Conservation (phyloP, 2,888 invertebrate genomes). For the Cephus runcator region DNA sequence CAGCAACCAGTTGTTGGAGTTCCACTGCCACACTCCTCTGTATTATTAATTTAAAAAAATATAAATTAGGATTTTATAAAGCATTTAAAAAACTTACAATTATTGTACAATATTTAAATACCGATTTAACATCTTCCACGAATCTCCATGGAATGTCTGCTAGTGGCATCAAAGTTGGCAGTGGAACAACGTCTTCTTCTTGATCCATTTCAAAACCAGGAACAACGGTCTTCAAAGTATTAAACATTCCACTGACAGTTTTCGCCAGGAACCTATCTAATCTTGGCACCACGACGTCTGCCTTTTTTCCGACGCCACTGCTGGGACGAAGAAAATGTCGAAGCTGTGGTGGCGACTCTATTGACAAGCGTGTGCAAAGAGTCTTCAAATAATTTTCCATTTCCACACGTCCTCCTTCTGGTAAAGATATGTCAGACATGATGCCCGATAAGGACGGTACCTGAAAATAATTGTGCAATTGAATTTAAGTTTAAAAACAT, state of each 20-base stretch:
- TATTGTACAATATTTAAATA: conserved; percentile 44
- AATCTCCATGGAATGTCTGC: conserved; percentile 66
- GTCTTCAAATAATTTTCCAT: conserved; percentile 55
- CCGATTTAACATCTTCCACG: conserved; percentile 61
- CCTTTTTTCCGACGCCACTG: conserved; percentile 54
- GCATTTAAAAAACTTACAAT: neutral
- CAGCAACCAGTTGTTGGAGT: conserved; percentile 50
- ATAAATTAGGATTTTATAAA: too few species aligned
- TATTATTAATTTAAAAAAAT: neutral
- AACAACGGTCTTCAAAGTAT: conserved; percentile 78
- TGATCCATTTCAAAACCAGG: conserved; percentile 68
- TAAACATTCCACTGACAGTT: conserved; percentile 83
- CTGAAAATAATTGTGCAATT: conserved; percentile 17
- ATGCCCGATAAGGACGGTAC: conserved; percentile 43
- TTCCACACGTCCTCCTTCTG: conserved; percentile 56
- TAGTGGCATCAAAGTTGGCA: conserved; percentile 56
- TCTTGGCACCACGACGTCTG: conserved; percentile 69
- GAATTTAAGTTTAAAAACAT: neutral
- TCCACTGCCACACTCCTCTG: conserved; percentile 45
- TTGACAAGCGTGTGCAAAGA: conserved; percentile 50
- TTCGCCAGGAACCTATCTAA: conserved; percentile 76
- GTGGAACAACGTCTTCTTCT: conserved; percentile 50
- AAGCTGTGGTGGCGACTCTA: conserved; percentile 51
- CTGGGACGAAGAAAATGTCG: conserved; percentile 59
- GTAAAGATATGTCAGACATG: conserved; percentile 51